Percentiles rank a stretch among this genome's conserved stretches.
These are phyloP conservation scores for Hoplias malabaricus DNA, from an alignment of 2,113 vertebrate genomes.

Conservation along the genomic window DNA sequence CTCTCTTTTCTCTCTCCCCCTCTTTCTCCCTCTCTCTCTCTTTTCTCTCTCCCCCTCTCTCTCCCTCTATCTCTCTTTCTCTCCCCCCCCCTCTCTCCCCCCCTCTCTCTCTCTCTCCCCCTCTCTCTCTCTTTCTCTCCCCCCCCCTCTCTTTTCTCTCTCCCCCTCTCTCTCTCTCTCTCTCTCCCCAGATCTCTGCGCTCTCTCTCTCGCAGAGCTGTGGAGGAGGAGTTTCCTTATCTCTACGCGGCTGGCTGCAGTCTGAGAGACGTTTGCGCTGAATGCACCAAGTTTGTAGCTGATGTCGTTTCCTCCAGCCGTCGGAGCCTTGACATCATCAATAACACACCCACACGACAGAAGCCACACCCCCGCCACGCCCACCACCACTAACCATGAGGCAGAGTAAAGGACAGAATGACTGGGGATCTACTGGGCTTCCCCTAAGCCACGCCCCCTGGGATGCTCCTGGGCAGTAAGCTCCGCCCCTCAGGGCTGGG, in stretches of 20 bases:
- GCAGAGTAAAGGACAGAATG: background rate
- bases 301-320: conserved; percentile 91
- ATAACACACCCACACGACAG: conserved; percentile 77
- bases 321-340: conserved; percentile 87
- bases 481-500: background rate
- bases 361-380: conserved; percentile 34
- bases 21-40: too few species aligned
- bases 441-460: background rate
- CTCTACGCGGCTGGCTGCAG: conserved; percentile 88
- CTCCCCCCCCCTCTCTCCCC: background rate
- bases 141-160: background rate
- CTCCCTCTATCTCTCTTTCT: too few species aligned
- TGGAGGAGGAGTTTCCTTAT: conserved; percentile 93
- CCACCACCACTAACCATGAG: conserved; percentile 15
- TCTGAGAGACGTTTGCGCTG: conserved; percentile 85
- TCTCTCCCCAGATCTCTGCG: conserved; percentile 83
- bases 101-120: background rate
- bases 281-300: conserved; percentile 87
- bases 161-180: background rate
- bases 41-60: too few species aligned
- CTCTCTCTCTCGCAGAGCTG: conserved; percentile 76
- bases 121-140: background rate
- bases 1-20: too few species aligned
- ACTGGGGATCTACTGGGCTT: conserved; percentile 2
- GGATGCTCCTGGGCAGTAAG: background rate